Conservation (phyloP, 2,113 vertebrate species). For the Parotia lawesii region DNA sequence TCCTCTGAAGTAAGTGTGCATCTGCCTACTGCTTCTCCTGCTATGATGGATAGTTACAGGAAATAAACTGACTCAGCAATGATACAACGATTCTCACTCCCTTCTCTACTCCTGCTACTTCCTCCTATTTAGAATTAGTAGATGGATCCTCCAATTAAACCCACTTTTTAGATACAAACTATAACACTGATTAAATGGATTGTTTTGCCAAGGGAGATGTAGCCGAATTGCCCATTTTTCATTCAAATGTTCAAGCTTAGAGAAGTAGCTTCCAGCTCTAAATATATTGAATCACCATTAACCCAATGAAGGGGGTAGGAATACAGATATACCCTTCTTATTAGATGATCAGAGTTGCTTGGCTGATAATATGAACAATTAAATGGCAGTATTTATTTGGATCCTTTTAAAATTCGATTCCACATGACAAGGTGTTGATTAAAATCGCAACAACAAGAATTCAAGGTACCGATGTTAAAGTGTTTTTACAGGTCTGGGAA, state of each 20-base stretch:
- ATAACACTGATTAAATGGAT: conserved; percentile 84
- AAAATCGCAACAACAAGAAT: not conserved
- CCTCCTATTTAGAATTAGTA: conserved; percentile 80
- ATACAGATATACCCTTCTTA: conserved; percentile 57
- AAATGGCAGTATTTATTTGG: conserved; percentile 65
- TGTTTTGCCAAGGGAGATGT: conserved; percentile 76
- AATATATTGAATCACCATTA: conserved; percentile 80
- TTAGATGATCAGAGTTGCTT: conserved; percentile 69
- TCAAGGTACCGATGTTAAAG: not conserved
- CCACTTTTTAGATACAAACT: conserved; percentile 88
- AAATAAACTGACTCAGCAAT: conserved; percentile 84
- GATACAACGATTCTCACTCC: conserved; percentile 58
- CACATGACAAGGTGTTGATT: conserved; percentile 26
- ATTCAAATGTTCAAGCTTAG: conserved; percentile 73
- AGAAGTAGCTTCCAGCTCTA: conserved; percentile 76
- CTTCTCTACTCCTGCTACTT: conserved; percentile 15
- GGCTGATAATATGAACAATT: conserved; percentile 70
- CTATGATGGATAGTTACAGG: conserved; percentile 82
- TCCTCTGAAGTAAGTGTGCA: conserved; percentile 67
- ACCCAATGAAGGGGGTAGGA: conserved; percentile 69
- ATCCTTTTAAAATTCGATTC: conserved; percentile 49
- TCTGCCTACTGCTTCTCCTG: conserved; percentile 75
- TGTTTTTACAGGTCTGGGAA: not conserved
- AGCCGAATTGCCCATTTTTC: conserved; percentile 76
- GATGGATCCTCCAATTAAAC: conserved; percentile 84